Conservation (phyloP, 2,888 invertebrate genomes). For the Galerucella nymphaeae region DNA sequence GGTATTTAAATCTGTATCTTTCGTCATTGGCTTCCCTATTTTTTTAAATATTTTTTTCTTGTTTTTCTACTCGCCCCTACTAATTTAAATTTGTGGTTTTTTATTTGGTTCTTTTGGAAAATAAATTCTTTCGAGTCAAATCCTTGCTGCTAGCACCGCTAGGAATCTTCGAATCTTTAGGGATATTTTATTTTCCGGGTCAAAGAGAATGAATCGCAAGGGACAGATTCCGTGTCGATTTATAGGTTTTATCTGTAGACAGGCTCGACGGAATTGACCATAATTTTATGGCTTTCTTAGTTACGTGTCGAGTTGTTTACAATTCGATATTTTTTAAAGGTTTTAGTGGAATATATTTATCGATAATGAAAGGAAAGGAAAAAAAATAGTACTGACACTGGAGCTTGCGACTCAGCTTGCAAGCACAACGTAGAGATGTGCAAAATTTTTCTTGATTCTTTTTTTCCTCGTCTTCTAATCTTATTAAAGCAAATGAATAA, state of each 20-base stretch:
- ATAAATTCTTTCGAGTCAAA: conserved; percentile 24
- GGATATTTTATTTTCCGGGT: conserved; percentile 36
- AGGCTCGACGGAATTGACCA: conserved; percentile 22
- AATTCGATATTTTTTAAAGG: not conserved
- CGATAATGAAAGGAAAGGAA: no score
- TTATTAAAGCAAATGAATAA: no score
- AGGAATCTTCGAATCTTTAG: conserved; percentile 28
- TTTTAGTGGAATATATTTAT: not conserved
- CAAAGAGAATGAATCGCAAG: conserved; percentile 30
- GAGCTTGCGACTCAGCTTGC: no score
- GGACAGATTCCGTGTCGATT: conserved; percentile 23
- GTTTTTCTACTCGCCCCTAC: not conserved
- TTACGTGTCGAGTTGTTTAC: not conserved
- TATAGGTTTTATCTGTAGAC: conserved; percentile 27
- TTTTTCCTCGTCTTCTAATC: no score
- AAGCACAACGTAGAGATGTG: no score
- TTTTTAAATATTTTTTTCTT: no score
- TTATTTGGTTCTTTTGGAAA: conserved; percentile 10
- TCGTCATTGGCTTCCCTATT: not conserved
- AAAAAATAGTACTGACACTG: no score
- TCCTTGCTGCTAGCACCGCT: conserved; percentile 8
- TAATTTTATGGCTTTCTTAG: conserved; percentile 23
- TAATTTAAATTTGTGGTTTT: conserved; percentile 23
- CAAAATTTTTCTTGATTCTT: no score
- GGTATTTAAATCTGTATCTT: conserved; percentile 29